Evolutionary conservation across 2,113 vertebrate species (phyloP).

Genomic region (Brachypteracias leptosomus): DNA sequence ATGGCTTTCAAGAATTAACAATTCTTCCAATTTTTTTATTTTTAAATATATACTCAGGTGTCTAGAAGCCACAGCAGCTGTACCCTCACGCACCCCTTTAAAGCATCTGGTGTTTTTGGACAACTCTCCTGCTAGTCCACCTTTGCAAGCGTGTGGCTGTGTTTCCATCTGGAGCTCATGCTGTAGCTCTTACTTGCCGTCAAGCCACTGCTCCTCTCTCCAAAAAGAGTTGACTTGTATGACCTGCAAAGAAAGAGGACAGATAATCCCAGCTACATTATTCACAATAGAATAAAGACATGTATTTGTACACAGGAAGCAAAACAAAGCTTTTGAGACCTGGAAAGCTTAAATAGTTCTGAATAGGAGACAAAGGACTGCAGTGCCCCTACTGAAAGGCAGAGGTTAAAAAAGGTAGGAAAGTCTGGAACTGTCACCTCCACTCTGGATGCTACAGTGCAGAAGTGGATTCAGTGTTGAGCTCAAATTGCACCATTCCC

Average conservation of each 20-base stretch:
- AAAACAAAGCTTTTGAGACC: not conserved
- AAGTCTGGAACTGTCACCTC: not conserved
- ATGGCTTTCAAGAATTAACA: accelerated
- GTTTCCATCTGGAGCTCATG: not conserved
- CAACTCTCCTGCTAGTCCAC: not conserved
- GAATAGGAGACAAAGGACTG: not conserved
- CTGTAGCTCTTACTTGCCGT: not conserved
- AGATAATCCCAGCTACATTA: not conserved
- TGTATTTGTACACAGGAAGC: not conserved
- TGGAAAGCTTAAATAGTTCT: not conserved
- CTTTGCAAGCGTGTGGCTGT: not conserved
- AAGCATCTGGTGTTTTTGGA: not conserved
- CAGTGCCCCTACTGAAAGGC: not conserved
- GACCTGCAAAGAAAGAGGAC: not conserved
- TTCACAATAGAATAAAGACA: not conserved
- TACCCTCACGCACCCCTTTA: not conserved
- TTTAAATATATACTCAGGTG: not conserved
- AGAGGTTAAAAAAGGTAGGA: not conserved
- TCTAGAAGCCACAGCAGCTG: not conserved
- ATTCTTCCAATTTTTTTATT: not conserved
- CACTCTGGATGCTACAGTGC: no score
- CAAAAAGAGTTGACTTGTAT: not conserved
- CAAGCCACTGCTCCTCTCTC: not conserved
- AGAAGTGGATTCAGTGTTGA: not conserved
- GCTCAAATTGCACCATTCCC: not conserved